Evolutionary conservation across 1,140 invertebrate genomes (phyloP).

Genomic region (Hyphantria cunea): DNA sequence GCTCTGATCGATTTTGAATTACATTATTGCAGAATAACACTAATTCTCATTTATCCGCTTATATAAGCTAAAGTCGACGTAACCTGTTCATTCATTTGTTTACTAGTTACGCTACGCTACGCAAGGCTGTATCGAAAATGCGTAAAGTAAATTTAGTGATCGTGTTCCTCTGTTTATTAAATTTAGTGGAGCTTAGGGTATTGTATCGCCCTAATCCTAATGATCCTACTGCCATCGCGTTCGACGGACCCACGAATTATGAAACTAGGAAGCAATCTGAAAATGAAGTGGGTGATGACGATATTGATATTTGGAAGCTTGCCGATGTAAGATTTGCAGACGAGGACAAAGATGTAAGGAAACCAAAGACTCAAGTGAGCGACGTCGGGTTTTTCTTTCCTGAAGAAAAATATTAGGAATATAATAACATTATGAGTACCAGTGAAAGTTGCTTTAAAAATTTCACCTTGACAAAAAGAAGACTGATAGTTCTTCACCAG

Average conservation of each 20-base stretch:
- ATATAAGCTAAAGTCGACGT: background rate
- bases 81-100: conserved; percentile 28
- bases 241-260: conserved; percentile 53
- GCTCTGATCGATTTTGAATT: too few species aligned
- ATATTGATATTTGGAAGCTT: conserved; percentile 32
- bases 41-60: conserved; percentile 18
- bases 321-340: conserved; percentile 36
- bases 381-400: background rate
- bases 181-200: conserved; percentile 12
- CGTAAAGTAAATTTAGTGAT: conserved; percentile 12
- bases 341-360: background rate
- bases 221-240: conserved; percentile 47
- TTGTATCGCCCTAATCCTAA: conserved; percentile 41
- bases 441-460: too few species aligned
- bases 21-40: conserved; percentile 18
- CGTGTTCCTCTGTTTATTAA: conserved; percentile 17
- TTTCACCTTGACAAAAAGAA: too few species aligned
- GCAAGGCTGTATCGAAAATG: conserved; percentile 25
- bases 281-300: conserved; percentile 39
- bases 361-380: background rate
- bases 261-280: conserved; percentile 24
- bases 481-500: too few species aligned
- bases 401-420: too few species aligned
- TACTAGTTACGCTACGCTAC: conserved; percentile 8
- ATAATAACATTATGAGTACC: too few species aligned